These are phyloP conservation scores for Ammodytes dubius DNA, from an alignment of 2,113 vertebrate species.

Conservation along the genomic window DNA sequence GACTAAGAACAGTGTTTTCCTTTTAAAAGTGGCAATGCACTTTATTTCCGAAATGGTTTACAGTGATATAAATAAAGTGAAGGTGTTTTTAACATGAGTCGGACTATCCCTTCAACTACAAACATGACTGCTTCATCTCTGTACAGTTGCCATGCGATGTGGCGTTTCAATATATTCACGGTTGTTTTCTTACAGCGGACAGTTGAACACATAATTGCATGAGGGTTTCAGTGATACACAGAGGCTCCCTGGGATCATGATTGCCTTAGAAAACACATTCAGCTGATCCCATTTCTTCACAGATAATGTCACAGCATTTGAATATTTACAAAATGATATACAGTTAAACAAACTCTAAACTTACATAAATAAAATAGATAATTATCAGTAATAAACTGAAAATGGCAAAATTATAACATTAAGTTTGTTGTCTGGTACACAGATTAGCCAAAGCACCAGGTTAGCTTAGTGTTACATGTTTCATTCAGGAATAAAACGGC, in stretches of 20 bases:
- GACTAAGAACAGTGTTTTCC: constrained; percentile 30
- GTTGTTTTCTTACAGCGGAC: constrained; percentile 33
- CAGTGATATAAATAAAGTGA: constrained; percentile 80
- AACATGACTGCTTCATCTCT: constrained; percentile 24
- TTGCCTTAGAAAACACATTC: constrained; percentile 77
- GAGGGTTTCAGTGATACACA: constrained; percentile 28
- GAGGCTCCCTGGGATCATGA: constrained; percentile 46
- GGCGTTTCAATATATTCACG: neutral
- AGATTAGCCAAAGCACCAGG: constrained; percentile 15
- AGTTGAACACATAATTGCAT: constrained; percentile 24
- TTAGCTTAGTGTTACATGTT: neutral
- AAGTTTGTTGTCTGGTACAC: neutral
- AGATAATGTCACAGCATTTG: constrained; percentile 40
- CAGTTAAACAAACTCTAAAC: constrained; percentile 28
- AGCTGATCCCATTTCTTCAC: constrained; percentile 59
- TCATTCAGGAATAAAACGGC: neutral
- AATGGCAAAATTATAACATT: neutral
- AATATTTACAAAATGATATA: constrained; percentile 55
- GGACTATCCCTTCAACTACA: constrained; percentile 44
- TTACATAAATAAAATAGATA: constrained; percentile 5
- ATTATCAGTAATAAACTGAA: neutral
- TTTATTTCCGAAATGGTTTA: constrained; percentile 79
- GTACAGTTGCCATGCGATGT: constrained; percentile 43
- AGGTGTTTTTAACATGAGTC: constrained; percentile 67
- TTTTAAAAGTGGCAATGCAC: constrained; percentile 56